Evolutionary conservation across 2,888 invertebrate species (phyloP), one percentile per base, ranked within the genome.

Genomic region (Drosophila tanythrix): DNA sequence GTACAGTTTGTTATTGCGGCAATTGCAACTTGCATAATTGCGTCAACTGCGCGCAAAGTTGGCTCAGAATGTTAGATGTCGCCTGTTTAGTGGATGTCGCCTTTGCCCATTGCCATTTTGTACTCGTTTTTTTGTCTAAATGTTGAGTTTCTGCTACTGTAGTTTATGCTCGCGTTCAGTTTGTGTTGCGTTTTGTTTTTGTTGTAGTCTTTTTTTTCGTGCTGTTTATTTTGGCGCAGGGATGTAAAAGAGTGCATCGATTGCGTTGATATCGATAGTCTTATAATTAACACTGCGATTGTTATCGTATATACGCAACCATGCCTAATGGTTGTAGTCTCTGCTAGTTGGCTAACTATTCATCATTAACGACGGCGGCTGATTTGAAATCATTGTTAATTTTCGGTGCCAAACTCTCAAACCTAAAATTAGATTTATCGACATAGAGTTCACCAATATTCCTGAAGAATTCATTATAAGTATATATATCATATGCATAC

Each of bases 1-100:
- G 88, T 91, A 90, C 87, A 89, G 88, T 91, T 87, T 68, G 74
- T 62, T 74, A 57, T 67, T 81, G 76, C 76, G 70, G 73, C 65
- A 36, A 61, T 50, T 76, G 76, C 83, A 83, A 80, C 87, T 90
- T 85, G 86, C 91, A 90, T 89, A 90, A 91, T 91, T 88, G 82
- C 77, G 67, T 73, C 57, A 51, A 57, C 64, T 67, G 13, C 27
- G 46, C 66, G 36, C 53, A 43, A 35, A 13, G 13, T 35, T 18
- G 36, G n/a, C 8, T 43, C 21, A 8, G 15, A 11, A 2, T 38
- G 5, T 13, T 25, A 18, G 11, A 11, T 18, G 33, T 33, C 21
- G 43, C 43, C 43, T 52, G 11, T 21, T 18, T 53, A 58, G 10
- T 38, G n/a, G 25, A 53, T 33, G 15, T 40, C 25, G 40, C 56